Evolutionary conservation across 2,113 vertebrate species (phyloP).

Genomic region (Gavia stellata): DNA sequence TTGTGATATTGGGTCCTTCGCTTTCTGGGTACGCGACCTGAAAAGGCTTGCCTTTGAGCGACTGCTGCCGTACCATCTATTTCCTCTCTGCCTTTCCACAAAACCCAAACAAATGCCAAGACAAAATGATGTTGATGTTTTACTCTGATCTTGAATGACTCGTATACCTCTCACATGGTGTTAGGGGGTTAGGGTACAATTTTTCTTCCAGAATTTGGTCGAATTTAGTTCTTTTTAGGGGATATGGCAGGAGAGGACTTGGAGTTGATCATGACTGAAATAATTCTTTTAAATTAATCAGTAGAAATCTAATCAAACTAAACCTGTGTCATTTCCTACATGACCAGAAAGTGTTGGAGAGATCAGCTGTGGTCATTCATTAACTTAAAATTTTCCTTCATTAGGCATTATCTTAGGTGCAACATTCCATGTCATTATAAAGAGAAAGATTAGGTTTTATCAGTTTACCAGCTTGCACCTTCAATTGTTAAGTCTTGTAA

Average conservation of each 20-base stretch:
- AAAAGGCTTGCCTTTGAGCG: not conserved
- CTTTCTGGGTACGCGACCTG: not conserved
- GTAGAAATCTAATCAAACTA: not conserved
- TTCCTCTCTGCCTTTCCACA: not conserved
- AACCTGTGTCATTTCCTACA: fast-evolving
- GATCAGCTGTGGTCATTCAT: not conserved
- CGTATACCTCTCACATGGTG: fast-evolving
- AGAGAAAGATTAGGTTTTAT: not conserved
- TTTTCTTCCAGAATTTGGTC: not conserved
- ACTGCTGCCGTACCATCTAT: fast-evolving
- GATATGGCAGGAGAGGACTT: not conserved
- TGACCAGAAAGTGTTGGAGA: not conserved
- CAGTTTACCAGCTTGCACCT: not conserved
- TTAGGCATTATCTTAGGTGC: not conserved
- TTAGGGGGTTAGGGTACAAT: not conserved
- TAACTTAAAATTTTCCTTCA: not conserved
- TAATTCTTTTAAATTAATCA: not conserved
- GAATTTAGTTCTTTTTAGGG: not conserved
- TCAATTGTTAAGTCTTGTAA: not conserved
- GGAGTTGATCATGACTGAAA: not conserved
- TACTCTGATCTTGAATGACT: not conserved
- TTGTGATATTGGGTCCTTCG: not conserved
- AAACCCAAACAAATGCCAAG: not conserved
- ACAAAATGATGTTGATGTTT: not conserved
- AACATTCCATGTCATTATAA: not conserved